Conservation (phyloP, 1,140 invertebrate genomes). For the Apis mellifera region DNA sequence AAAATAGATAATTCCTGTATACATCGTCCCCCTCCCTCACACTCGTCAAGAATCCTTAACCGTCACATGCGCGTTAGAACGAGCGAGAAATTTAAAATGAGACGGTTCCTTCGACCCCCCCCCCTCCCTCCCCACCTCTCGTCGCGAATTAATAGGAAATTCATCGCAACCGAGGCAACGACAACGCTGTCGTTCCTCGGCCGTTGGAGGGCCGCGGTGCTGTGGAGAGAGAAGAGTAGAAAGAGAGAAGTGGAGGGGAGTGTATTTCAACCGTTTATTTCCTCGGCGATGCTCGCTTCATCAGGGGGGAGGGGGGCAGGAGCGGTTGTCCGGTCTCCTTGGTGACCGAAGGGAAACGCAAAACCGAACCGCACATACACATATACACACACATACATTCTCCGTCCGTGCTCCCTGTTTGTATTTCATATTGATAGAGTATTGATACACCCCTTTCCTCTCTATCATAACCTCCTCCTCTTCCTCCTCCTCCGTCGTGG, state of each 20-base stretch:
- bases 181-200: neutral
- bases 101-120: no score
- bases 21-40: no score
- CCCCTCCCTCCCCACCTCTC: slow-evolving; percentile 17
- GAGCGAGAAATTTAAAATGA: no score
- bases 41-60: no score
- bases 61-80: no score
- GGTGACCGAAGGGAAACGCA: slow-evolving; percentile 73
- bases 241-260: no score
- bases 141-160: slow-evolving; percentile 22
- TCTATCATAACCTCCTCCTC: slow-evolving; percentile 22
- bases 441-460: slow-evolving; percentile 72
- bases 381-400: neutral
- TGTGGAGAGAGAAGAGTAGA: neutral
- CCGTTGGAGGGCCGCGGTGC: neutral
- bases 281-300: slow-evolving; percentile 34
- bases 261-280: slow-evolving; percentile 32
- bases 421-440: slow-evolving; percentile 82
- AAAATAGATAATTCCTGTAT: no score
- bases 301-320: slow-evolving; percentile 43
- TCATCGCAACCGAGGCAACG: slow-evolving; percentile 21
- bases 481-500: slow-evolving; percentile 47
- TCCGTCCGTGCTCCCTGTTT: slow-evolving; percentile 71
- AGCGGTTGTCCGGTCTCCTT: slow-evolving; percentile 74
- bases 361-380: slow-evolving; percentile 49